These are phyloP conservation scores for Stichodactyla helianthus DNA, from an alignment of 64 coral and sea anemone species.

Conservation along the genomic window DNA sequence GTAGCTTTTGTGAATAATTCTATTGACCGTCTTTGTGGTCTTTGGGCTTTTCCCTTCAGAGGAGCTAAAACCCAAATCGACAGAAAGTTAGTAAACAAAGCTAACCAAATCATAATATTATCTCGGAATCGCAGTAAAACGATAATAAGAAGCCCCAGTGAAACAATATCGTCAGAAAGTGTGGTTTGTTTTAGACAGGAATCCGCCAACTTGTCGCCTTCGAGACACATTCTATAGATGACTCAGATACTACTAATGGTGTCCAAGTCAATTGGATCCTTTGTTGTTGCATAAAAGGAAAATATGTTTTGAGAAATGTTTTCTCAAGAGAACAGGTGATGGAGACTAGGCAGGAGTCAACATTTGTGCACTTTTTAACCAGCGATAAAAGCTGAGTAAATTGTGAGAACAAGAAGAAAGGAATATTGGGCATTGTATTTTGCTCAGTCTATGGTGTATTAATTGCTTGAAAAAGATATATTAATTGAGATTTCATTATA, in stretches of 20 bases:
- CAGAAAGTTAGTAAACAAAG: conserved; percentile 62
- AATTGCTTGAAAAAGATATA: conserved; percentile 98
- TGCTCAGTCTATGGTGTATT: conserved; percentile 63
- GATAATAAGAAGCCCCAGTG: conserved; percentile 65
- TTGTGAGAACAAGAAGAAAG: conserved; percentile 68
- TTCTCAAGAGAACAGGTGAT: conserved; percentile 99
- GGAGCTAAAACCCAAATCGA: conserved; percentile 22
- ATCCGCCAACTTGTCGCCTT: conserved; percentile 98
- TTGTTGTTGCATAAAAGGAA: conserved; percentile 96
- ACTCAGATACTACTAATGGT: conserved; percentile 99
- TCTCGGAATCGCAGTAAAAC: conserved; percentile 52
- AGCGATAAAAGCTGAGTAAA: conserved; percentile 96
- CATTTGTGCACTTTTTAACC: conserved; percentile 96
- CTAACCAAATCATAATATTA: conserved; percentile 73
- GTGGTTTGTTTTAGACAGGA: conserved; percentile 99
- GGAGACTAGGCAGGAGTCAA: conserved; percentile 88
- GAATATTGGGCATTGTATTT: conserved; percentile 85
- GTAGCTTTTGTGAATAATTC: conserved; percentile 29
- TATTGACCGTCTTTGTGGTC: conserved; percentile 21
- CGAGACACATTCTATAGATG: conserved; percentile 99
- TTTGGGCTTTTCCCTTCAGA: conserved; percentile 26
- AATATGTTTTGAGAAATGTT: conserved; percentile 99
- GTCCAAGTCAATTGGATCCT: conserved; percentile 93
- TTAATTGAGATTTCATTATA: conserved; percentile 99
- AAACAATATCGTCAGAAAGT: conserved; percentile 98